These are phyloP conservation scores for Andrena marginata DNA, from an alignment of 2,888 invertebrate species.

Conservation along the genomic window DNA sequence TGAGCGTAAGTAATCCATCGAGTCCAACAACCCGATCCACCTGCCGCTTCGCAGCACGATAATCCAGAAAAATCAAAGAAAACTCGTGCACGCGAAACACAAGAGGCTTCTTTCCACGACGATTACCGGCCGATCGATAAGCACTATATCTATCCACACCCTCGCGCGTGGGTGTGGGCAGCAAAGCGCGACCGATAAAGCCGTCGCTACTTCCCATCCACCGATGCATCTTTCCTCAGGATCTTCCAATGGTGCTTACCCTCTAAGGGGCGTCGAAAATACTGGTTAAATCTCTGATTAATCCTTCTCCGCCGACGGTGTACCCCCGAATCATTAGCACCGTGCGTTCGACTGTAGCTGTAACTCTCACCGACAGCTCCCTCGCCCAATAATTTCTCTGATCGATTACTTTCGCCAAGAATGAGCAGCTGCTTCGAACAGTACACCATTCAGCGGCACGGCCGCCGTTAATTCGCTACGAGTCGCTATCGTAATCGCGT, in stretches of 20 bases:
- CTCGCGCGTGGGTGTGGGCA: constrained; percentile 20
- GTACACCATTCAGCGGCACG: constrained; percentile 10
- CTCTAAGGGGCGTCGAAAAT: background rate
- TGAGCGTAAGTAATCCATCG: background rate
- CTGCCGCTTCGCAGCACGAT: background rate
- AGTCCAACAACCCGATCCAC: constrained; percentile 2
- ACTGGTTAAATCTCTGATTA: constrained; percentile 15
- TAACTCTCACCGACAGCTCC: background rate
- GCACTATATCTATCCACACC: constrained; percentile 32
- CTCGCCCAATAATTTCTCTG: background rate
- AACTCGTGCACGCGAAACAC: constrained; percentile 14
- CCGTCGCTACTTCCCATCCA: constrained; percentile 50
- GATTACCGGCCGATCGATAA: constrained; percentile 64
- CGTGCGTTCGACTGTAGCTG: background rate
- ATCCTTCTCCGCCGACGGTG: background rate
- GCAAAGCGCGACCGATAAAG: constrained; percentile 49
- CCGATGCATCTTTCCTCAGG: constrained; percentile 17
- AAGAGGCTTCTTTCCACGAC: constrained; percentile 21
- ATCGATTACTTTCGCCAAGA: constrained; percentile 27
- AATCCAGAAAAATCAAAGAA: constrained; percentile 19
- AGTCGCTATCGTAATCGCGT: constrained; percentile 3
- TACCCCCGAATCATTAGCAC: background rate
- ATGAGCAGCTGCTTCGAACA: background rate
- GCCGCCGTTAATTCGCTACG: constrained; percentile 38
- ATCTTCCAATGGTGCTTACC: constrained; percentile 14